Percentiles rank a stretch among this genome's conserved stretches.
These are phyloP conservation scores for Chloropsis cyanopogon DNA, from an alignment of 2,113 vertebrate species.

Conservation along the genomic window DNA sequence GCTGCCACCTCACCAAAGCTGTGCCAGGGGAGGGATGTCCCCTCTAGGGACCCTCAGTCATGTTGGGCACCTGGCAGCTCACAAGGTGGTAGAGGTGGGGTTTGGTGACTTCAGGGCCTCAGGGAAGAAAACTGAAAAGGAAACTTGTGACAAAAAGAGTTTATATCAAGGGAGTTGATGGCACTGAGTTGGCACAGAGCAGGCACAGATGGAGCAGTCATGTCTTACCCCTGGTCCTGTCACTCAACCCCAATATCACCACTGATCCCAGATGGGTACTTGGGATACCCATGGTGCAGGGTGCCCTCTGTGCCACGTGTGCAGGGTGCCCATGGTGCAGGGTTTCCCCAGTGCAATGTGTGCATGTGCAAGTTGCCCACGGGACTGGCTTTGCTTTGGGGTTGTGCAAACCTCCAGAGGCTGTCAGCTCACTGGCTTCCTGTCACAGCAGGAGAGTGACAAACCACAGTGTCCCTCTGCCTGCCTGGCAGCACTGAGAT, in stretches of 20 bases:
- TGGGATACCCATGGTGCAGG: fast-evolving
- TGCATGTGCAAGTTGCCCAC: neutral
- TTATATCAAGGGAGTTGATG: neutral
- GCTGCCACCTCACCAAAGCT: neutral
- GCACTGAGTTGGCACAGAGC: neutral
- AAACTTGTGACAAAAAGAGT: neutral
- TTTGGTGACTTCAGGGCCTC: neutral
- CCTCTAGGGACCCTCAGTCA: neutral
- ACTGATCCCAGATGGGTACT: neutral
- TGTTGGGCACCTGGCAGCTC: fast-evolving
- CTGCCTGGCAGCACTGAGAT: neutral
- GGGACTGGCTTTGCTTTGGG: fast-evolving
- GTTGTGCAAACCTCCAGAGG: fast-evolving
- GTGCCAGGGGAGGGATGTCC: neutral
- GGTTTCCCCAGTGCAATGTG: neutral
- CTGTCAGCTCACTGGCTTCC: neutral
- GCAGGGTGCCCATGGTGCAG: neutral
- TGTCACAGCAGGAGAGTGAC: neutral
- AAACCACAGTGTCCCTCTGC: neutral
- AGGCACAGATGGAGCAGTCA: fast-evolving
- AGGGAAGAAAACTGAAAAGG: neutral
- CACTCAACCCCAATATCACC: fast-evolving
- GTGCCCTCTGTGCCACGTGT: neutral
- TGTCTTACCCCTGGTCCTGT: neutral
- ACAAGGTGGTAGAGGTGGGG: fast-evolving